Evolutionary conservation across 2,888 invertebrate genomes (phyloP), one percentile per base, ranked within the genome.

Genomic region (Hirtodrosophila cameraria): DNA sequence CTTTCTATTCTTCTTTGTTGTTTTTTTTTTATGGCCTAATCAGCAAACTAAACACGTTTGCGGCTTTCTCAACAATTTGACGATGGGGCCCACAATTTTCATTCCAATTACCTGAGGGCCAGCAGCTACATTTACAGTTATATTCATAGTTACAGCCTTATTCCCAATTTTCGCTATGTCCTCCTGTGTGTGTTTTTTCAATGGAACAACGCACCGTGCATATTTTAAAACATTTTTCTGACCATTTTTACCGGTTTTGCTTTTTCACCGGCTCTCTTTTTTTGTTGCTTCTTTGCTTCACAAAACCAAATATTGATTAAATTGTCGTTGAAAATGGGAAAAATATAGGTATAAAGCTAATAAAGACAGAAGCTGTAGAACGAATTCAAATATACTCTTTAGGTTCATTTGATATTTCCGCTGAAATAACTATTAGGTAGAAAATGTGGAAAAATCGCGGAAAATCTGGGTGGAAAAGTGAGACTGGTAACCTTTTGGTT

Each of bases 41-140:
- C 75, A 71, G 53, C 60, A 74, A 62, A 60, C 74, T 63, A 62
- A 74, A 66, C 75, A 74, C 74, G 74, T 71, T 74, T 70, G 63
- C 28, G 63, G 63, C 57, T 71, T 69, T 75, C 55, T 39, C 46
- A 49, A 41, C 36, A 49, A 46, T 65, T 38, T 53, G 13, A 18
- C 25, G 13, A 18, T 20, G 16, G 18, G 8, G 8, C 43, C 61
- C 53, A n/a, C n/a, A 59, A 63, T 72, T 67, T 49, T 59, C 50
- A 45, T 60, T 33, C 55, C 45, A 71, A 71, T 62, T 66, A 71
- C 72, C 72, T 71, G 55, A 25, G 25, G 31, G 35, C 27, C 30
- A 36, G 30, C 30, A n/a, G 9, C 2, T 23, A 7, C 8, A 23
- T 2, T 18, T 18, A 2, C 18, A 3, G 3, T 8, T 6, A 7